phyloP scores from a whole-genome alignment of 2,888 invertebrate species.

The Cryptocephalus primarius region DNA sequence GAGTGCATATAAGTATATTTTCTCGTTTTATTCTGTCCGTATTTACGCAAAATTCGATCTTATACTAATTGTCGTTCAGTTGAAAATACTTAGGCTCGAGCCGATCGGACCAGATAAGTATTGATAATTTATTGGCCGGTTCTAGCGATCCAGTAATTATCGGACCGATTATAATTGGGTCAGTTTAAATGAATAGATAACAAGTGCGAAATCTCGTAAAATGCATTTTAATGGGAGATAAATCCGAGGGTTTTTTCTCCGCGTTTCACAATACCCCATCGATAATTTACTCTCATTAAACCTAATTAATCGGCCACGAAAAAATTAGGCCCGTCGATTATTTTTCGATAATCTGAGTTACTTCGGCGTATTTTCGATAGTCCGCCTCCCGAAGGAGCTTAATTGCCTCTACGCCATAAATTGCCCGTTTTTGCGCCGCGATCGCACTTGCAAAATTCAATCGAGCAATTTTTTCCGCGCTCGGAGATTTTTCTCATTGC shows the following conservation, averaged over 20 bases:
- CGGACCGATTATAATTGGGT: slow-evolving; percentile 33
- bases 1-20: slow-evolving; percentile 21
- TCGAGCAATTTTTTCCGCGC: no score
- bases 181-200: slow-evolving; percentile 32
- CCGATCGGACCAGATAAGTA: slow-evolving; percentile 18
- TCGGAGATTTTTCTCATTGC: slow-evolving; percentile 2
- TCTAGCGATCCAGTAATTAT: slow-evolving; percentile 20
- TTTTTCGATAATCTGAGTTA: no score
- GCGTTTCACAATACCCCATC: not conserved
- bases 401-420: no score
- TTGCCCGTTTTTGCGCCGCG: no score
- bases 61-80: slow-evolving; percentile 23
- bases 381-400: no score
- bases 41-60: slow-evolving; percentile 33
- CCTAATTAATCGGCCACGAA: no score
- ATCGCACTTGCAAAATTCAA: no score
- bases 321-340: no score
- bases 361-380: no score
- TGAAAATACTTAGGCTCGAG: slow-evolving; percentile 14
- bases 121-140: slow-evolving; percentile 17
- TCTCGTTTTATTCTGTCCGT: slow-evolving; percentile 29
- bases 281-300: no score
- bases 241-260: not conserved
- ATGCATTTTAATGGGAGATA: slow-evolving; percentile 14
- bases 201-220: slow-evolving; percentile 26